These are phyloP conservation scores for Hypomesus transpacificus DNA, from an alignment of 2,113 vertebrate genomes.

Conservation along the genomic window DNA sequence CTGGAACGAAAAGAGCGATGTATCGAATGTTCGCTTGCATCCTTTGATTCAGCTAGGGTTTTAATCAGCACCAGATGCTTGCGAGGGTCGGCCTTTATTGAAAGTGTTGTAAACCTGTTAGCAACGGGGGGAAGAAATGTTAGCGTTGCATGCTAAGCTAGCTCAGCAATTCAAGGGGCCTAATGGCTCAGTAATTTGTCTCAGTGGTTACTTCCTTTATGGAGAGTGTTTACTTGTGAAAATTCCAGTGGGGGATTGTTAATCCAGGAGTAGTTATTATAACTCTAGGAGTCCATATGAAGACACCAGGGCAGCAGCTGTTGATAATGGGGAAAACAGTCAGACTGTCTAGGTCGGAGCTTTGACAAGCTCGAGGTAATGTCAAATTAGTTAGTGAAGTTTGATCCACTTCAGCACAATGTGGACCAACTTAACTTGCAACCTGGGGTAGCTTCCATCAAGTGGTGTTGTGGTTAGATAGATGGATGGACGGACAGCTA, in stretches of 20 bases:
- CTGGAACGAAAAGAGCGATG: slow-evolving; percentile 46
- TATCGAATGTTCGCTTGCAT: slow-evolving; percentile 63
- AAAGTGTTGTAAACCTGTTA: slow-evolving; percentile 67
- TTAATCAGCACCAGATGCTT: slow-evolving; percentile 69
- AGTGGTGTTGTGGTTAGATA: too few relatives aligned
- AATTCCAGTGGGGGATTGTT: slow-evolving; percentile 57
- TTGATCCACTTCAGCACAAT: too few relatives aligned
- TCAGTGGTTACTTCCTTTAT: slow-evolving; percentile 50
- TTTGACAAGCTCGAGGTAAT: not conserved
- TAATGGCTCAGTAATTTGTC: slow-evolving; percentile 63
- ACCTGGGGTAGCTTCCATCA: too few relatives aligned
- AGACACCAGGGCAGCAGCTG: not conserved
- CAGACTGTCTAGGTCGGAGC: not conserved
- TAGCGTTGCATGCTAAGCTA: slow-evolving; percentile 33
- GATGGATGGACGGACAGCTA: too few relatives aligned
- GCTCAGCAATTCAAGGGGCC: slow-evolving; percentile 45
- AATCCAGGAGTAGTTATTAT: slow-evolving; percentile 37
- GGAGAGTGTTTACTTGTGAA: slow-evolving; percentile 63
- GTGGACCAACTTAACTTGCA: too few relatives aligned
- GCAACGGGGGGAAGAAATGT: slow-evolving; percentile 3
- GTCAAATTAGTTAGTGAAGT: too few relatives aligned
- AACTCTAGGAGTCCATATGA: slow-evolving; percentile 30
- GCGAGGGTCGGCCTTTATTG: slow-evolving; percentile 36
- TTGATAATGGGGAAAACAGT: not conserved
- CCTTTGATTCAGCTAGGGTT: slow-evolving; percentile 56